These are phyloP conservation scores for Lathamus discolor DNA, from an alignment of 2,113 vertebrate genomes.

Conservation along the genomic window DNA sequence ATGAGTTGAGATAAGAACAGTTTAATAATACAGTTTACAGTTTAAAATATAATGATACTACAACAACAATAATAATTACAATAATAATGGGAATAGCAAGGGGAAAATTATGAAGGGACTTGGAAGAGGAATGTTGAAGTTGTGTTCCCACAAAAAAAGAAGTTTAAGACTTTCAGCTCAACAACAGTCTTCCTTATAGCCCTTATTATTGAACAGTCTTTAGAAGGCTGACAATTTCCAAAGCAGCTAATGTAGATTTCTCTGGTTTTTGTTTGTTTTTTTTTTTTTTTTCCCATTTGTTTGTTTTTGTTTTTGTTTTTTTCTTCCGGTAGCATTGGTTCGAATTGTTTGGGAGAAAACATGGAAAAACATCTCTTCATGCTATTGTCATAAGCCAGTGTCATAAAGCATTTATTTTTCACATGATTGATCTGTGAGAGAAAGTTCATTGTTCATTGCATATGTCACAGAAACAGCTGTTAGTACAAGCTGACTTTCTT, in stretches of 20 bases:
- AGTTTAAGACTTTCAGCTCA: not conserved
- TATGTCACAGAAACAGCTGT: fast-evolving
- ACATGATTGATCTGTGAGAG: not conserved
- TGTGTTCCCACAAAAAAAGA: not conserved
- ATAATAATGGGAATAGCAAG: no score
- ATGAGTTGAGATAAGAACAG: no score
- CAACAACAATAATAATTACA: no score
- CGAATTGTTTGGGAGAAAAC: not conserved
- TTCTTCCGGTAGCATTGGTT: not conserved
- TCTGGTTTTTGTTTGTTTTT: no score
- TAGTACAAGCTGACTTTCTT: not conserved
- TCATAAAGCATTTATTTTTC: not conserved
- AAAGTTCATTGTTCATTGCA: not conserved
- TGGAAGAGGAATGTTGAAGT: not conserved
- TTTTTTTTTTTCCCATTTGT: no score
- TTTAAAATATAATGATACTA: no score
- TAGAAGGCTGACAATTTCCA: not conserved
- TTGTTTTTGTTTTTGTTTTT: not conserved
- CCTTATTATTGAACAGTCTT: not conserved
- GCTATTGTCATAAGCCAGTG: not conserved
- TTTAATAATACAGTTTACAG: no score
- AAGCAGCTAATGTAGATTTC: not conserved
- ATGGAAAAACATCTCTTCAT: not conserved
- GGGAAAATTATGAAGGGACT: not conserved
- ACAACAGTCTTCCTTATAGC: not conserved